Evolutionary conservation across 2,888 invertebrate species (phyloP), one percentile per base, ranked within the genome.

Genomic region (Timandra comae): DNA sequence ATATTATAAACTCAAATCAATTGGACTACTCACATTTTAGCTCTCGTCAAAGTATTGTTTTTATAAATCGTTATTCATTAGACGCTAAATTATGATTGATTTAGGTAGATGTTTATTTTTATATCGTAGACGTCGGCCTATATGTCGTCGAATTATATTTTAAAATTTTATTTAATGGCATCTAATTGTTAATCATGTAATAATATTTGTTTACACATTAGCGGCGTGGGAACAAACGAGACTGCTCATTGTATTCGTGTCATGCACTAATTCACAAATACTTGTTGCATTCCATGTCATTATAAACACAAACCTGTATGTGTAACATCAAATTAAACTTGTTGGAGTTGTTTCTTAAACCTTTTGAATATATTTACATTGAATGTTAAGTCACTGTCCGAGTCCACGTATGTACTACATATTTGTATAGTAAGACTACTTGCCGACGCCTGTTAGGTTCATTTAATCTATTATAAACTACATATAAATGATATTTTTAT

Each of bases 401-500:
- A 24, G 24, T 24, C 11, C 24, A 22, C 9, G n/a, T n/a, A n/a
- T n/a, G 11, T 24, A 10, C 24, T 24, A 24, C 11, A 11, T 10
- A 22, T 22, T 22, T 24, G 24, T 24, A 24, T 24, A 24, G 48
- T 56, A 54, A 59, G 50, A 58, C 55, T 56, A 70, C 64, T 72
- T 70, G 71, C 74, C 63, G 65, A 65, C 49, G 69, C 64, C 68
- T 66, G 56, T 67, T 69, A 67, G 67, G 75, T 76, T 72, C 76
- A 73, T 65, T 58, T 61, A 24, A 11, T 11, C 9, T 24, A 10
- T 10, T 24, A 24, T 11, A 66, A 65, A 63, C 62, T 66, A 45
- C 37, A 37, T 40, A 63, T 65, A 63, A 73, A 69, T 56, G 52
- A 76, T 85, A 85, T 85, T 85, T 84, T 85, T 84, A 65, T 85